phyloP scores from a whole-genome alignment of 2,888 invertebrate species.

The Diarsia rubi region DNA sequence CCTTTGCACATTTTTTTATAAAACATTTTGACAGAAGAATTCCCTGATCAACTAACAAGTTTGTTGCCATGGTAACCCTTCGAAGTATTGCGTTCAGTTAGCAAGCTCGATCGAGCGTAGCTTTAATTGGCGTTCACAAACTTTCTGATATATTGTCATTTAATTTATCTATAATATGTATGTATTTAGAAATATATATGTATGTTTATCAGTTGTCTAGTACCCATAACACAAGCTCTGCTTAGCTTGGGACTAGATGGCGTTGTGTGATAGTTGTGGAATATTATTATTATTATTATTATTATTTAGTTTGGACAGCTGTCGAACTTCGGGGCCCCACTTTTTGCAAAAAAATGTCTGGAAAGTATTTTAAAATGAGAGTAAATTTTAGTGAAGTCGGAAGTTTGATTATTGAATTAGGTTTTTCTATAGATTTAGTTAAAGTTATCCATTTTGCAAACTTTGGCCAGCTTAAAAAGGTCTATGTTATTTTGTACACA shows the following conservation, averaged over 20 bases:
- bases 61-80: conserved; percentile 30
- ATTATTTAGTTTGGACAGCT: conserved; percentile 31
- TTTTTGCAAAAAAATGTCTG: background rate
- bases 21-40: background rate
- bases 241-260: no score
- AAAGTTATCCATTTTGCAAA: background rate
- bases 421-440: background rate
- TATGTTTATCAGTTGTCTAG: no score
- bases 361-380: background rate
- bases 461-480: background rate
- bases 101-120: conserved; percentile 24
- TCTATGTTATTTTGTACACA: background rate
- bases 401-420: background rate
- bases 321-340: conserved; percentile 7
- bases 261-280: no score
- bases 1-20: background rate
- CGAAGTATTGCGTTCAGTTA: conserved; percentile 24
- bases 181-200: no score
- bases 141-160: conserved; percentile 46
- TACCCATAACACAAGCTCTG: no score
- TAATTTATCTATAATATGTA: no score
- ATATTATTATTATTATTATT: no score
- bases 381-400: background rate
- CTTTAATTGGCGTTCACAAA: conserved; percentile 44
- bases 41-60: background rate